Evolutionary conservation across 1,140 invertebrate genomes (phyloP).

Genomic region (Cyclina sinensis): DNA sequence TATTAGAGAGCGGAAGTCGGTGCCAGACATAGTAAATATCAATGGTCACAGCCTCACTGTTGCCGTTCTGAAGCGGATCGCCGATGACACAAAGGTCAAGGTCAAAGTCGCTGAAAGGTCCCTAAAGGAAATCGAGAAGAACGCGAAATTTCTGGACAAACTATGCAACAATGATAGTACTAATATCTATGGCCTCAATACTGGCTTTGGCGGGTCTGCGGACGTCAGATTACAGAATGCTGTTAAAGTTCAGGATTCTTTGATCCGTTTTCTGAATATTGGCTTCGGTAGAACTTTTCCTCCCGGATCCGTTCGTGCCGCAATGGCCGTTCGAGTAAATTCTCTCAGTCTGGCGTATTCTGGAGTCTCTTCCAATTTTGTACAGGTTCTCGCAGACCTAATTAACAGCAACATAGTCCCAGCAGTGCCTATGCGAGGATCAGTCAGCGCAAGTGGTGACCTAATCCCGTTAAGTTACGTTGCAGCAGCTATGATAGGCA

Average conservation of each 20-base stretch:
- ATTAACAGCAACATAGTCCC: conserved; percentile 17
- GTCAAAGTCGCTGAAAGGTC: conserved; percentile 6
- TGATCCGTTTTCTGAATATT: conserved; percentile 8
- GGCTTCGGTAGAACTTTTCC: conserved; percentile 20
- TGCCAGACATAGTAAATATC: background rate
- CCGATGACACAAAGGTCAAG: background rate
- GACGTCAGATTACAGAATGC: background rate
- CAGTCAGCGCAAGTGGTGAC: conserved; percentile 19
- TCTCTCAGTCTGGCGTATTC: conserved; percentile 11
- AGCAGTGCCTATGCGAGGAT: conserved; percentile 4
- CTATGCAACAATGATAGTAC: background rate
- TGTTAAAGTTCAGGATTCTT: background rate
- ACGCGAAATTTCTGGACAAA: background rate
- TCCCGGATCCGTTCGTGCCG: background rate
- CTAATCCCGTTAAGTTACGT: conserved; percentile 30
- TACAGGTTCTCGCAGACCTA: background rate
- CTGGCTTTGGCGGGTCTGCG: conserved; percentile 27
- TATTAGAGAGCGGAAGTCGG: background rate
- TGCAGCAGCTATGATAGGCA: conserved; percentile 9
- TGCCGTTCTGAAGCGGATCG: conserved; percentile 14
- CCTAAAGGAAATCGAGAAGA: conserved; percentile 4
- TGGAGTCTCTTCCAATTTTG: background rate
- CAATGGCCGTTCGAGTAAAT: conserved; percentile 26
- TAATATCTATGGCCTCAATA: conserved; percentile 30
- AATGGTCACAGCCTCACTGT: background rate